Percentiles rank a stretch among this genome's conserved stretches.
These are phyloP conservation scores for Gonatopus flavifemur DNA, from an alignment of 1,140 invertebrate species.

Conservation along the genomic window DNA sequence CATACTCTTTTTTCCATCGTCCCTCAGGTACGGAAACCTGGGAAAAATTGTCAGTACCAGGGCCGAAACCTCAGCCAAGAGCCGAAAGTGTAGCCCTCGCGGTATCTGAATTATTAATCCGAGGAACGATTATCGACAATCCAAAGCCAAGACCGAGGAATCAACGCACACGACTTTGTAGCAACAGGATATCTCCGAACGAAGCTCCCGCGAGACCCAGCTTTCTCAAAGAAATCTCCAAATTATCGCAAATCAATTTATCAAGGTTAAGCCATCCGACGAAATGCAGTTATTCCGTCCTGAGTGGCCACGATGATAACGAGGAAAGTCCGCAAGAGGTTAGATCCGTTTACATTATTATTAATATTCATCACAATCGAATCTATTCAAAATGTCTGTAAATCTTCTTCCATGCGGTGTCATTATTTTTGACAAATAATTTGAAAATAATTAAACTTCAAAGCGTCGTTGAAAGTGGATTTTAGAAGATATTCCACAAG, in stretches of 20 bases:
- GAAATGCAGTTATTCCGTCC: constrained; percentile 71
- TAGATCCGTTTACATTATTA: constrained; percentile 11
- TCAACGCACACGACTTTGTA: constrained; percentile 51
- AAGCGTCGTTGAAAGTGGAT: no score
- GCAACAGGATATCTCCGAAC: constrained; percentile 48
- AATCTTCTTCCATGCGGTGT: no score
- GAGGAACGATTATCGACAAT: constrained; percentile 42
- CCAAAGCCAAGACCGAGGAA: constrained; percentile 42
- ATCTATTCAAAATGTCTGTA: no score
- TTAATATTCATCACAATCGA: no score
- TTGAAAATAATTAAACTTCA: no score
- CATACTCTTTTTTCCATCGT: no score
- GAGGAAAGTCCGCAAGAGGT: constrained; percentile 66
- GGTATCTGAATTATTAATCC: constrained; percentile 30
- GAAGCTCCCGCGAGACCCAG: constrained; percentile 50
- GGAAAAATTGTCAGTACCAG: constrained; percentile 71
- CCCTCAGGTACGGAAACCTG: constrained; percentile 77
- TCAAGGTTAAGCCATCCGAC: constrained; percentile 66
- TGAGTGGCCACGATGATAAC: constrained; percentile 69
- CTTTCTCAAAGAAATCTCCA: constrained; percentile 72
- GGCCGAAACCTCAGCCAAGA: constrained; percentile 72
- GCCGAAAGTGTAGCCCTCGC: constrained; percentile 46
- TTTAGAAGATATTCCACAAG: no score
- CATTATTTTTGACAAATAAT: no score
- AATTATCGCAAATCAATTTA: constrained; percentile 73